phyloP scores from a whole-genome alignment of 2,797 vertebrate genomes.

The Adrianichthys oophorus region DNA sequence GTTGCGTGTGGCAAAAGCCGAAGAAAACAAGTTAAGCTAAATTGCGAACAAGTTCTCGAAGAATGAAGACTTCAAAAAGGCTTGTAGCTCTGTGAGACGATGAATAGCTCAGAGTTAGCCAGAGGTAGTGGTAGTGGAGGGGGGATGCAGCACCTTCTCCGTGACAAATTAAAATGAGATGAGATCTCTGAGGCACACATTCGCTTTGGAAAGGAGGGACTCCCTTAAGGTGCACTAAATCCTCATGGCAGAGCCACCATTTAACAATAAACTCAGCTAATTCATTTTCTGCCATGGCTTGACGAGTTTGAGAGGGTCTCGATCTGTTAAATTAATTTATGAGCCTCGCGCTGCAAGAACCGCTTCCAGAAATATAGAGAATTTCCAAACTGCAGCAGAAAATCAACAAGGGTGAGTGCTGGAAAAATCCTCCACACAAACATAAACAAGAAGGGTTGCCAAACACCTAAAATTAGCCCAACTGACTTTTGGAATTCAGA shows the following conservation, averaged over 20 bases:
- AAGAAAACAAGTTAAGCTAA: slow-evolving; percentile 49
- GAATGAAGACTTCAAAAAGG: slow-evolving; percentile 14
- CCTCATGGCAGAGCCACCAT: slow-evolving; percentile 47
- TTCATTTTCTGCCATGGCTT: slow-evolving; percentile 50
- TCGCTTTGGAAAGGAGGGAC: slow-evolving; percentile 41
- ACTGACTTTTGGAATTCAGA: not conserved
- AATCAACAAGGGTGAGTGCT: slow-evolving; percentile 5
- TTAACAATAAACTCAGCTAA: slow-evolving; percentile 63
- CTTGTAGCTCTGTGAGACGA: slow-evolving; percentile 19
- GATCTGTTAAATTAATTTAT: slow-evolving; percentile 60
- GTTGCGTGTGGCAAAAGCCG: slow-evolving; percentile 18
- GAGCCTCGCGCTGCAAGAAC: slow-evolving; percentile 34
- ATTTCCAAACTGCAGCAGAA: slow-evolving; percentile 7
- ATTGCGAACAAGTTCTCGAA: slow-evolving; percentile 39
- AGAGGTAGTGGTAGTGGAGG: slow-evolving; percentile 46
- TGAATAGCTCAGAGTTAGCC: slow-evolving; percentile 46
- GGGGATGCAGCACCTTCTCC: slow-evolving; percentile 30
- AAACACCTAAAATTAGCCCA: not conserved
- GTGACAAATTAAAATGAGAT: slow-evolving; percentile 71
- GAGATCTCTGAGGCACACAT: slow-evolving; percentile 62
- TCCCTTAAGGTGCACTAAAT: slow-evolving; percentile 68
- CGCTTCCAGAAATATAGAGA: slow-evolving; percentile 22
- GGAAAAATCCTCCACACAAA: not conserved
- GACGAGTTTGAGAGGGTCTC: slow-evolving; percentile 48
- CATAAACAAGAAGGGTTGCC: not conserved